Conservation (phyloP, 2,888 invertebrate genomes). For the Orchestes rusci region DNA sequence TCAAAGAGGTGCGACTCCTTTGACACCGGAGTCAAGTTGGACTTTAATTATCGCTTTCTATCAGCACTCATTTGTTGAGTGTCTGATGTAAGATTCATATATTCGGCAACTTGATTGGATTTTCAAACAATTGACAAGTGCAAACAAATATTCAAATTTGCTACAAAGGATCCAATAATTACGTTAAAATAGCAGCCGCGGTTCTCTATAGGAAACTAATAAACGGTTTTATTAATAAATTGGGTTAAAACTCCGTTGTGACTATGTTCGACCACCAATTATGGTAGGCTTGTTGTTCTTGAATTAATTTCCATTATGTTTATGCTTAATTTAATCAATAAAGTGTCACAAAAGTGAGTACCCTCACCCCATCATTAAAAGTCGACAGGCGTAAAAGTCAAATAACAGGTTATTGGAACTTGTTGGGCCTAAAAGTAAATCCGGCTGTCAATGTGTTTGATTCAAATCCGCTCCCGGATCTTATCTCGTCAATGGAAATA, state of each 20-base stretch:
- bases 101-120: background rate
- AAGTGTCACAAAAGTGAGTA: too few relatives aligned
- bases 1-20: conserved; percentile 37
- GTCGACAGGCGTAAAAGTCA: conserved; percentile 12
- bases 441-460: conserved; percentile 31
- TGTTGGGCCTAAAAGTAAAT: conserved; percentile 31
- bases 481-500: conserved; percentile 34
- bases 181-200: conserved; percentile 15
- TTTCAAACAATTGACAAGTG: background rate
- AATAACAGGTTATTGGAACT: conserved; percentile 20
- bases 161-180: conserved; percentile 22
- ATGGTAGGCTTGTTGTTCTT: conserved; percentile 8
- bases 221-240: conserved; percentile 21
- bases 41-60: conserved; percentile 44
- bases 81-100: too few relatives aligned
- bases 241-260: conserved; percentile 17
- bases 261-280: conserved; percentile 16
- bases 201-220: conserved; percentile 16
- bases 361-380: too few relatives aligned
- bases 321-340: too few relatives aligned
- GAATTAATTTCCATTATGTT: conserved; percentile 9
- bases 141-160: conserved; percentile 19
- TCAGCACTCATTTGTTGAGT: conserved; percentile 29
- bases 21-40: conserved; percentile 44
- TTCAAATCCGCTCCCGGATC: conserved; percentile 28